These are phyloP conservation scores for Pseudachorutes palmiensis DNA, from an alignment of 1,140 invertebrate genomes.

Conservation along the genomic window DNA sequence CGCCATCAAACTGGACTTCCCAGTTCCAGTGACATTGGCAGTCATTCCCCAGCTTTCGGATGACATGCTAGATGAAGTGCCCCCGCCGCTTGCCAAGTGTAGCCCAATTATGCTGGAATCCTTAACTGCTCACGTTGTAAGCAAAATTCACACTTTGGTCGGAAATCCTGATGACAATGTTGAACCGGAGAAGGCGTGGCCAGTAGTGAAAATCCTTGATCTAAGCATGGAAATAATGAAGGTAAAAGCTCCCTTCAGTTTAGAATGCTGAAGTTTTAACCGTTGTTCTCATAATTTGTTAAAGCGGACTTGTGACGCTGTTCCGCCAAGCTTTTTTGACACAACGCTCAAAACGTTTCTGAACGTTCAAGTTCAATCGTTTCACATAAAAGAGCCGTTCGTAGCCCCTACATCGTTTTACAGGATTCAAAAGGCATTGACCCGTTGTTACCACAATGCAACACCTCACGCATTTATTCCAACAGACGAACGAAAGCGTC, in stretches of 20 bases:
- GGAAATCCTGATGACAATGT: neutral
- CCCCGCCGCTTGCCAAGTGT: neutral
- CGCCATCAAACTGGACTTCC: no score
- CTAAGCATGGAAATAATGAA: neutral
- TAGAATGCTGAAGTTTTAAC: neutral
- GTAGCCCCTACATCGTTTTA: neutral
- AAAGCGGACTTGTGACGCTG: neutral
- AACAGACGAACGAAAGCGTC: neutral
- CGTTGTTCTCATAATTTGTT: neutral
- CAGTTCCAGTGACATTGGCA: no score
- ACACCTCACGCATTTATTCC: neutral
- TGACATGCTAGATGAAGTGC: neutral
- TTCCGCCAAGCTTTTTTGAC: neutral
- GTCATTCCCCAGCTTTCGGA: no score
- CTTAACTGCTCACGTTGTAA: neutral
- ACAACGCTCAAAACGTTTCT: neutral
- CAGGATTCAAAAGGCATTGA: neutral
- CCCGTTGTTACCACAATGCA: neutral
- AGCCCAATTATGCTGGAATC: neutral
- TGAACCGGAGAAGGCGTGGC: neutral
- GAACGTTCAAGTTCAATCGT: neutral
- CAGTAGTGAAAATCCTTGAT: neutral
- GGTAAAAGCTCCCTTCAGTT: neutral
- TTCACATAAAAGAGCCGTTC: neutral
- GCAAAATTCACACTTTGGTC: neutral